Base-by-base conservation (phyloP, 2,113 vertebrate species). In the Brachyistius frenatus region DNA sequence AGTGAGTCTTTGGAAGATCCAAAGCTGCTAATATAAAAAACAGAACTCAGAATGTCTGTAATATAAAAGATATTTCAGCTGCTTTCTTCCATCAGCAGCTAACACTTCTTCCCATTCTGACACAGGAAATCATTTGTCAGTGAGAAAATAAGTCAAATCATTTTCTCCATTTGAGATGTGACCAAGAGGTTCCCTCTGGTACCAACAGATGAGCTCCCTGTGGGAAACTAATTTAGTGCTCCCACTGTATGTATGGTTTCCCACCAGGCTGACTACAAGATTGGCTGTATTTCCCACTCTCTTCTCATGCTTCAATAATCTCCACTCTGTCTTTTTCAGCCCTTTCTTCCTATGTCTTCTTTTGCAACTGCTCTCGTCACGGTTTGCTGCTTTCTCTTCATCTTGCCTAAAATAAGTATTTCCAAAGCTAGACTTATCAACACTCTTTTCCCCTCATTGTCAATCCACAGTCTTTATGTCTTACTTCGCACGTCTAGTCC, bases 161-260 rank as follows among this genome's bases (percentile, higher is more conserved):
- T 75, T 33, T 49, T 62, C 60, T 76, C 52, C 50, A 57, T 72
- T 81, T 77, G 63, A 75, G 78, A 5, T 13, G 56, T 76, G 77
- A 69, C 82, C 83, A 84, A 53, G 65, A 57, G 73, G 49, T 65
- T 80, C 78, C 78, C 60, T 73, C 37, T 50, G 36, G 56, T 58
- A 58, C 80, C 78, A 68, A 80, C 87, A 83, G 86, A 87, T 80
- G 87, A 89, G 71, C 77, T 86, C 81, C 86, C 78, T 66, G 73
- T 80, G 74, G 87, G 81, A 85, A 88, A 77, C 86, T 60, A 72
- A 89, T 93, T 82, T 82, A 75, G 73, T 60, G 70, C 66, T 83
- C 61, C 16, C 60, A 31, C 53, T 9, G 41, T 61, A 75, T 49
- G 23, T 53, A 70, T 35, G 5, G 32, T 66, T 78, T 79, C 85